These are phyloP conservation scores for Epirrhoe tristata DNA, from an alignment of 2,888 invertebrate species.

Conservation along the genomic window DNA sequence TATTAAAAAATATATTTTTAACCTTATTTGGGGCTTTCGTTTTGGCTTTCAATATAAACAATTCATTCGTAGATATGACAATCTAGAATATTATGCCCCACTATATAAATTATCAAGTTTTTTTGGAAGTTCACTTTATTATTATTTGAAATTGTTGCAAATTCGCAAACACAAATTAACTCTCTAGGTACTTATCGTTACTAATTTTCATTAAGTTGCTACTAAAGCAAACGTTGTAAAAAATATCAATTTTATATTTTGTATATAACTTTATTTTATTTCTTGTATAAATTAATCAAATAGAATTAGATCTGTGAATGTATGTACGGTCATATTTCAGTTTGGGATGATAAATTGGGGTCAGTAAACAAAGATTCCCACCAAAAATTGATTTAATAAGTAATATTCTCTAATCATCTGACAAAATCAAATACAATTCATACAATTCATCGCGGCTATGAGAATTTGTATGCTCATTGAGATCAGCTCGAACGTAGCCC, in stretches of 20 bases:
- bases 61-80: slow-evolving; percentile 41
- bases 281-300: slow-evolving; percentile 80
- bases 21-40: slow-evolving; percentile 44
- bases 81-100: slow-evolving; percentile 39
- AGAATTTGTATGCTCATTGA: slow-evolving; percentile 46
- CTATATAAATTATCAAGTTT: slow-evolving; percentile 42
- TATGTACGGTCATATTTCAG: slow-evolving; percentile 42
- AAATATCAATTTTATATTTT: slow-evolving; percentile 81
- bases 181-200: slow-evolving; percentile 76
- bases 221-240: slow-evolving; percentile 46
- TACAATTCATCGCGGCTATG: slow-evolving; percentile 54
- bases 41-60: slow-evolving; percentile 45
- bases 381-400: slow-evolving; percentile 54
- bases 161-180: slow-evolving; percentile 44
- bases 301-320: slow-evolving; percentile 74
- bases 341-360: slow-evolving; percentile 48
- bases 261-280: slow-evolving; percentile 75
- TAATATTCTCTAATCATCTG: slow-evolving; percentile 44
- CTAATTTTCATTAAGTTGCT: slow-evolving; percentile 57
- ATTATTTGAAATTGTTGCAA: slow-evolving; percentile 30
- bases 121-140: slow-evolving; percentile 37
- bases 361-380: slow-evolving; percentile 54
- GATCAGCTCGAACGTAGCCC: slow-evolving; percentile 44
- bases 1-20: slow-evolving; percentile 37
- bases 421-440: slow-evolving; percentile 49